These are phyloP conservation scores for Semicossyphus pulcher DNA, from an alignment of 2,113 vertebrate genomes.

Conservation along the genomic window DNA sequence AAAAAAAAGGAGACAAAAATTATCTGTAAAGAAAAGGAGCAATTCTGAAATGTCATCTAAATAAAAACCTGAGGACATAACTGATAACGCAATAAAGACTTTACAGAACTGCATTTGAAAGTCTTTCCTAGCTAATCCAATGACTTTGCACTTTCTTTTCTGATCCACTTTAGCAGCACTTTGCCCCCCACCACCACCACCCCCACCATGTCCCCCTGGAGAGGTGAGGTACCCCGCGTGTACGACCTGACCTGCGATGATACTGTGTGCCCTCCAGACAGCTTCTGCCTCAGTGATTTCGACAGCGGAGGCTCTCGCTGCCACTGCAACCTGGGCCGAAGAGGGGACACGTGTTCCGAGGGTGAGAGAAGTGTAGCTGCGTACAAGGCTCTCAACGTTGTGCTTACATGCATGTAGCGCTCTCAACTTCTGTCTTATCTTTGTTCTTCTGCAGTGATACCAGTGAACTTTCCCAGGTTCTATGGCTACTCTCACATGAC, in stretches of 20 bases:
- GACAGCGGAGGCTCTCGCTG: conserved; percentile 90
- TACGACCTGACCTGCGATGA: conserved; percentile 89
- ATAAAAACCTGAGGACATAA: too few species aligned
- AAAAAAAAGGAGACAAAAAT: background rate
- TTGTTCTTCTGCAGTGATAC: conserved; percentile 83
- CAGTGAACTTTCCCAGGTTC: conserved; percentile 92
- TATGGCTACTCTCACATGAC: conserved; percentile 94
- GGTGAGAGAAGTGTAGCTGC: conserved; percentile 76
- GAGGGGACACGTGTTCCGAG: conserved; percentile 88
- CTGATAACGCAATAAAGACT: background rate
- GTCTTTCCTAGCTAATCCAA: too few species aligned
- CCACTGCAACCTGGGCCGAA: conserved; percentile 91
- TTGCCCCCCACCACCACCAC: conserved; percentile 39
- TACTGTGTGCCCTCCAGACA: conserved; percentile 88
- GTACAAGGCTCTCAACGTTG: background rate
- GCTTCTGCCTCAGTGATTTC: conserved; percentile 92
- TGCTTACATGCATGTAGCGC: too few species aligned
- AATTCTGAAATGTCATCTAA: too few species aligned
- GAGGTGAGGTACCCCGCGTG: conserved; percentile 68
- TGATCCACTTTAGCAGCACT: background rate
- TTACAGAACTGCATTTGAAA: background rate
- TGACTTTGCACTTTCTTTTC: background rate
- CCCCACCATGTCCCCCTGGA: conserved; percentile 52
- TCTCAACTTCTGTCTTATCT: background rate
- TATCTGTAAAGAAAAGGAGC: background rate